A percentile compares a stretch with the other conserved stretches of the same genome.
Conservation (phyloP, 2,888 invertebrate species). For the Caenorhabditis doughertyi region DNA sequence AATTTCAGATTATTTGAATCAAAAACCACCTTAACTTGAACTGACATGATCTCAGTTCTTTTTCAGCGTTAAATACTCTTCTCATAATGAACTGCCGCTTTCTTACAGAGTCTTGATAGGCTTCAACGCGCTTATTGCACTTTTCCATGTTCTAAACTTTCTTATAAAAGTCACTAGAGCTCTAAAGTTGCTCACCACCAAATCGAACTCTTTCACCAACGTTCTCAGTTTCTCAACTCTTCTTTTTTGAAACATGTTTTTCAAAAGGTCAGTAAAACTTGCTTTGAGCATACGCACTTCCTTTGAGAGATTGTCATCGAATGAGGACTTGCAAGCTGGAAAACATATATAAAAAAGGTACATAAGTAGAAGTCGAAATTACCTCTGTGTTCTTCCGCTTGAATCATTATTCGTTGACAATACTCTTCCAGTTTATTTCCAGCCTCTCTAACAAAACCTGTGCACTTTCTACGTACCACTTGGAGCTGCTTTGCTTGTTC, state of each 20-base stretch:
- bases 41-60: conserved; percentile 24
- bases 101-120: conserved; percentile 4
- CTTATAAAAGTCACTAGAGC: background rate
- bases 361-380: background rate
- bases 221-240: conserved; percentile 52
- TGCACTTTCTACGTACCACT: conserved; percentile 10
- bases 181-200: conserved; percentile 20
- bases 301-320: conserved; percentile 39
- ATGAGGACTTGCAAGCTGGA: conserved; percentile 45
- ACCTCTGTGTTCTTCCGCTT: conserved; percentile 41
- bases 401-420: conserved; percentile 58
- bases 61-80: conserved; percentile 15
- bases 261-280: conserved; percentile 27
- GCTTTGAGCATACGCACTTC: conserved; percentile 23
- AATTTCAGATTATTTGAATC: background rate
- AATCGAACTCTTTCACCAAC: conserved; percentile 28
- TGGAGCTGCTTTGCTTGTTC: conserved; percentile 16
- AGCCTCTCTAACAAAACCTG: conserved; percentile 11
- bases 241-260: conserved; percentile 47
- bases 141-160: conserved; percentile 35
- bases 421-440: conserved; percentile 49
- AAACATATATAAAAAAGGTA: background rate
- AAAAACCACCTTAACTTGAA: conserved; percentile 16
- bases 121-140: conserved; percentile 17
- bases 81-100: conserved; percentile 14